Percentiles rank a stretch among this genome's conserved stretches.
Conservation (phyloP, 2,797 vertebrate genomes). For the Chrosomus eos region DNA sequence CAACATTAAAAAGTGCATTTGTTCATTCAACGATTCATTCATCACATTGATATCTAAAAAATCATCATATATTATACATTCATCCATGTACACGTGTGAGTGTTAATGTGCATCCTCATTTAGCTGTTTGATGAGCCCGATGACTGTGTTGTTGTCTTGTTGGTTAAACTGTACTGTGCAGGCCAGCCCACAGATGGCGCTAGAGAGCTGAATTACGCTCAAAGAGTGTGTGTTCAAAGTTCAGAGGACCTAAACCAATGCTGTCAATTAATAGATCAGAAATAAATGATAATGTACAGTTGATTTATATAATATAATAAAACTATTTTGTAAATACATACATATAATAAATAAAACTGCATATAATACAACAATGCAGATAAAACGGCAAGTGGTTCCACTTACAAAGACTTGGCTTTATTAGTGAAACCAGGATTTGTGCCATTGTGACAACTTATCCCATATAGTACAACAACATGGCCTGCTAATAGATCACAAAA, state of each 20-base stretch:
- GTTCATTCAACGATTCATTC: too few species aligned
- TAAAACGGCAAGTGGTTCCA: background rate
- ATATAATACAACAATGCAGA: background rate
- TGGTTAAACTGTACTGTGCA: constrained; percentile 51
- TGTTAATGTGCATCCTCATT: background rate
- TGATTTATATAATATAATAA: background rate
- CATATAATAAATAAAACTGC: background rate
- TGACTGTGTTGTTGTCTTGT: constrained; percentile 50
- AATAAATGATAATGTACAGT: background rate
- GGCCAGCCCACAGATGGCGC: constrained; percentile 56
- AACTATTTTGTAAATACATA: too few species aligned
- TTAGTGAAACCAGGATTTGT: background rate
- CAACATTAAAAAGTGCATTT: background rate
- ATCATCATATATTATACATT: background rate
- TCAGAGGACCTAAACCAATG: constrained; percentile 54
- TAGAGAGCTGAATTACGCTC: constrained; percentile 49
- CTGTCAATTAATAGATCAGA: constrained; percentile 1
- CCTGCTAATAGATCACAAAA: background rate
- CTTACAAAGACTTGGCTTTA: background rate
- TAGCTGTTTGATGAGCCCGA: constrained; percentile 59
- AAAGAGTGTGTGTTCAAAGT: background rate
- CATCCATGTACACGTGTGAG: background rate
- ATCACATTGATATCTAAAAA: background rate
- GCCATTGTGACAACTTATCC: background rate
- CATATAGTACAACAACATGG: background rate